phyloP scores from a whole-genome alignment of 2,113 vertebrate species.

The Nibea albiflora region DNA sequence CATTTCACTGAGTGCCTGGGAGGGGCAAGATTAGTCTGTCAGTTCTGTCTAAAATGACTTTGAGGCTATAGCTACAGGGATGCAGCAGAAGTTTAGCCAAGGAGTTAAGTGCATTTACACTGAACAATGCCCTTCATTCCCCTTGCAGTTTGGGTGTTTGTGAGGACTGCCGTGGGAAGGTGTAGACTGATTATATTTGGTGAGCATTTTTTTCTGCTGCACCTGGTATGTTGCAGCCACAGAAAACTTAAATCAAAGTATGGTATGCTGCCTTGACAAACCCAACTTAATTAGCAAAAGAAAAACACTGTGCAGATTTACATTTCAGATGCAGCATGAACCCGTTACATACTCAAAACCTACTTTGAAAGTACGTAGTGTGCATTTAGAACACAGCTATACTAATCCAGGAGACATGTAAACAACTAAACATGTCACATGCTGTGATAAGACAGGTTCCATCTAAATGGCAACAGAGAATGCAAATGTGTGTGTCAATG shows the following conservation, averaged over 20 bases:
- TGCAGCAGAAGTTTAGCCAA: constrained; percentile 67
- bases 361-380: background rate
- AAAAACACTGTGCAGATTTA: background rate
- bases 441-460: background rate
- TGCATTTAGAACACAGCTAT: background rate
- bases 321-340: constrained; percentile 5
- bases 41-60: constrained; percentile 74
- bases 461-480: constrained; percentile 16
- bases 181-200: constrained; percentile 39
- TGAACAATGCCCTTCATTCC: constrained; percentile 71
- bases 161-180: constrained; percentile 42
- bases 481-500: background rate
- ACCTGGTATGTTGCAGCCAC: background rate
- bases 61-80: constrained; percentile 69
- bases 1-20: constrained; percentile 76
- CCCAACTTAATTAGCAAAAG: background rate
- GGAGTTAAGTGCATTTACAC: constrained; percentile 67
- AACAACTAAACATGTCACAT: background rate
- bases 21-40: constrained; percentile 75
- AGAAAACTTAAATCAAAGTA: constrained; percentile 10
- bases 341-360: background rate
- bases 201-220: constrained; percentile 8
- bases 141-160: constrained; percentile 54
- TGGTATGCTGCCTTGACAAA: background rate
- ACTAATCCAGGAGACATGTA: background rate